Evolutionary conservation across 2,797 vertebrate genomes (phyloP).

Genomic region (Euthynnus affinis): DNA sequence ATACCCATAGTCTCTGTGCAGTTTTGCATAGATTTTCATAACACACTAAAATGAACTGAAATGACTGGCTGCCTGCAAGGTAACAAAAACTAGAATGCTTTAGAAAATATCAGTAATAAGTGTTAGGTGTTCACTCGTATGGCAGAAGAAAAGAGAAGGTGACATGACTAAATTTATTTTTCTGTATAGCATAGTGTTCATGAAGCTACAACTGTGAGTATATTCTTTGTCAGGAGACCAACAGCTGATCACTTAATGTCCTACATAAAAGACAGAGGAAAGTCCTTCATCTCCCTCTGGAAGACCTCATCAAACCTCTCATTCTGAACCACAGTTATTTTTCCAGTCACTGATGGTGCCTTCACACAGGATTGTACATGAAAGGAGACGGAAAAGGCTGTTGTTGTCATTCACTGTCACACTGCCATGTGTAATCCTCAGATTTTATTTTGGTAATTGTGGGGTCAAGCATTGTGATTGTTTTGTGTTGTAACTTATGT

Average conservation of each 20-base stretch:
- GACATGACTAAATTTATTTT: not conserved
- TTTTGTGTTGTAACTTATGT: no score
- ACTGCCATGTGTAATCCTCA: no score
- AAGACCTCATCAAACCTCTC: slow-evolving; percentile 80
- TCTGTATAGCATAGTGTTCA: not conserved
- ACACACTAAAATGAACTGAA: not conserved
- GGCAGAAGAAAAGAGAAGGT: not conserved
- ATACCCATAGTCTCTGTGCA: no score
- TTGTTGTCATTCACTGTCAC: no score
- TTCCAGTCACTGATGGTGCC: slow-evolving; percentile 84
- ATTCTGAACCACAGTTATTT: slow-evolving; percentile 77
- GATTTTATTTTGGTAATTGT: no score
- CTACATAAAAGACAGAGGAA: slow-evolving; percentile 79
- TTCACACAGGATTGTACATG: slow-evolving; percentile 15
- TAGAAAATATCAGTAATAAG: not conserved
- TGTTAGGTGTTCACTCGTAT: not conserved
- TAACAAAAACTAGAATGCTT: not conserved
- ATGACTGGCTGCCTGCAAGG: not conserved
- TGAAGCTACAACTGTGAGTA: not conserved
- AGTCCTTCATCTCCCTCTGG: slow-evolving; percentile 77
- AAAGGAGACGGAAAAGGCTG: not conserved
- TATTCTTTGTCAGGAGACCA: slow-evolving; percentile 12
- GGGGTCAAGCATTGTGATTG: no score
- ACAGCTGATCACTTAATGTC: slow-evolving; percentile 56
- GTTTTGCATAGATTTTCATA: no score